These are phyloP conservation scores for Scaptomyza parva DNA, from an alignment of 2,888 invertebrate genomes.

Conservation along the genomic window DNA sequence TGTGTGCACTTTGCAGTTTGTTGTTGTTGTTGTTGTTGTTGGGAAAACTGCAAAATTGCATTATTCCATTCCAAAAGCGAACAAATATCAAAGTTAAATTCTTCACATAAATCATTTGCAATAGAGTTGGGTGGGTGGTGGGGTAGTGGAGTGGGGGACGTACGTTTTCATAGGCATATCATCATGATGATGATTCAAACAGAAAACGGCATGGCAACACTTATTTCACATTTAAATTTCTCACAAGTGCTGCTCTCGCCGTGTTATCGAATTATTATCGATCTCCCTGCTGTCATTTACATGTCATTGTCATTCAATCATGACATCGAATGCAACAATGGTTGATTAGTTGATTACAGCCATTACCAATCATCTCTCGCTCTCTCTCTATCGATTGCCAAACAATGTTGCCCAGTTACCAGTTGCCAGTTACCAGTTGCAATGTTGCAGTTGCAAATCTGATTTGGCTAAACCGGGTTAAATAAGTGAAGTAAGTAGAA, in stretches of 20 bases:
- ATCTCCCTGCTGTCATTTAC: not conserved
- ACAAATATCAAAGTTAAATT: not conserved
- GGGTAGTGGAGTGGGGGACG: too few relatives aligned
- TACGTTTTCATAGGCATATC: too few relatives aligned
- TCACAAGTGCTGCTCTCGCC: not conserved
- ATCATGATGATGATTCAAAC: too few relatives aligned
- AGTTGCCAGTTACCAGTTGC: too few relatives aligned
- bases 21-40: not conserved
- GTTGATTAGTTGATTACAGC: not conserved
- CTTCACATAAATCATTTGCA: not conserved
- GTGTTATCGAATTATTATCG: slow-evolving; percentile 1
- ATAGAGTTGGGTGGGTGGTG: too few relatives aligned
- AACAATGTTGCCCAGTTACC: not conserved
- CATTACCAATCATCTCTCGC: too few relatives aligned
- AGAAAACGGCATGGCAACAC: too few relatives aligned
- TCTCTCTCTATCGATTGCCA: not conserved
- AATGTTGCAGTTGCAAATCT: not conserved
- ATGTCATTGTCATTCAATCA: not conserved
- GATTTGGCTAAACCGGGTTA: not conserved
- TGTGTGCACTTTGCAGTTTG: too few relatives aligned
- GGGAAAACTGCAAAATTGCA: not conserved
- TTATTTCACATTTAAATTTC: not conserved
- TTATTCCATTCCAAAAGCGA: not conserved
- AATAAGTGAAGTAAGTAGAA: too few relatives aligned
- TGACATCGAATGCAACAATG: slow-evolving; percentile 1